Base-by-base conservation (phyloP, 2,888 invertebrate species). In the Cephus pulcher region DNA sequence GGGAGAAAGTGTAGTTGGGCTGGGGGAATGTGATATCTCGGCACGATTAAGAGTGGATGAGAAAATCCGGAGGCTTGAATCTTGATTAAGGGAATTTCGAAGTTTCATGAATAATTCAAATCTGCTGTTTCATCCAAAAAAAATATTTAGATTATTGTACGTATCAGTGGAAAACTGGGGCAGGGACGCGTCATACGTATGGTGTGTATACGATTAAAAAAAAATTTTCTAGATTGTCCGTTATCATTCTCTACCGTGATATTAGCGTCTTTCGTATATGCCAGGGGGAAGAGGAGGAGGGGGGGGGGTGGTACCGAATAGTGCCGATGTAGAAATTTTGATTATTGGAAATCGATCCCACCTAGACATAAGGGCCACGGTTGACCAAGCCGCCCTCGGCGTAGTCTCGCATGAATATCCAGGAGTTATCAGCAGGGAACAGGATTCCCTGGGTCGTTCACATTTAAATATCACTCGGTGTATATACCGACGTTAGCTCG, bases 291-390 rank as follows among this genome's bases (percentile, higher is more conserved):
- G 3, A 3, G 35, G 12, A 12, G n/a, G n/a, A n/a, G n/a, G n/a
- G n/a, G n/a, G n/a, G 32, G 1, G 32, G 35, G 0, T 12, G 12
- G 23, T 56, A 40, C 40, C 6, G 56, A 56, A 56, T 23, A 23
- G 23, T 23, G 23, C 56, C 56, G 56, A 56, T 56, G 23, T 56
- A 56, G 56, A 23, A 56, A 56, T 87, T 87, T 85, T 84, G 86
- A 87, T 88, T 88, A 88, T 88, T 82, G 86, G 83, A 86, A 88
- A 88, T 83, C 85, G 86, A 88, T 87, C 84, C 23, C 15, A 33
- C 30, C 71, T 23, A 32, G 71, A 23, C 71, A 32, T 32, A 32
- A 34, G 34, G 71, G 71, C 71, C 3, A 71, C 34, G 34, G 34
- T 71, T 34, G 32, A 32, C 71, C 71, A 34, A 71, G 32, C 71